These are phyloP conservation scores for Leptodactylus fuscus DNA, from an alignment of 2,113 vertebrate species.

Conservation along the genomic window DNA sequence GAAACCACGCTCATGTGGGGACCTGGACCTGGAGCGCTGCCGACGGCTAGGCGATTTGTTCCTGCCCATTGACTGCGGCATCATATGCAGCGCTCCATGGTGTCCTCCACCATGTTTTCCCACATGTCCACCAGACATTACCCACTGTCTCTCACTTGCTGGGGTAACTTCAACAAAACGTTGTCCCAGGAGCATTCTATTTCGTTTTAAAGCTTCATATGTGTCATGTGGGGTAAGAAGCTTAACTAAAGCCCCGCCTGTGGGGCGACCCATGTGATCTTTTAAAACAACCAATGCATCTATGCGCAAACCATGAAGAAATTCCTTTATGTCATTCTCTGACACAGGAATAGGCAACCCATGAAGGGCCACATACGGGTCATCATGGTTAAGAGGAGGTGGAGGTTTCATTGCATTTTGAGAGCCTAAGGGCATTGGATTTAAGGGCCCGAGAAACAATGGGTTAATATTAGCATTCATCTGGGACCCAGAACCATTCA, in stretches of 20 bases:
- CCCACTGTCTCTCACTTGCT: constrained; percentile 94
- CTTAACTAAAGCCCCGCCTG: constrained; percentile 91
- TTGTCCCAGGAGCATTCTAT: constrained; percentile 93
- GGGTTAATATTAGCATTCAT: constrained; percentile 86
- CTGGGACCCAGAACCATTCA: constrained; percentile 84
- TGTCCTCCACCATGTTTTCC: constrained; percentile 68
- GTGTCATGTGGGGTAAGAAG: constrained; percentile 96
- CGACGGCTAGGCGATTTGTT: constrained; percentile 80
- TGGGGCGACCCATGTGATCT: constrained; percentile 89
- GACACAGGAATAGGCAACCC: constrained; percentile 91
- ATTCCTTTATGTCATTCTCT: constrained; percentile 91
- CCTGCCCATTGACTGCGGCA: constrained; percentile 70
- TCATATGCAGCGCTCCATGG: constrained; percentile 69
- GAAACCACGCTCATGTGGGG: constrained; percentile 91
- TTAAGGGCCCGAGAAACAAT: constrained; percentile 89
- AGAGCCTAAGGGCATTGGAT: constrained; percentile 86
- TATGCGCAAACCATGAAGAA: constrained; percentile 91
- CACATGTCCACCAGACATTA: constrained; percentile 80
- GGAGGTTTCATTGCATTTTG: constrained; percentile 88
- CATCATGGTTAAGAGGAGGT: constrained; percentile 86
- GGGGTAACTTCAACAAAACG: constrained; percentile 93
- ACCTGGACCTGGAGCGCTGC: constrained; percentile 90
- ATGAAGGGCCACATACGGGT: constrained; percentile 90
- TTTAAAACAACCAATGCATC: constrained; percentile 88
- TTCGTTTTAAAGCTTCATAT: constrained; percentile 93